Evolutionary conservation across 2,888 invertebrate species (phyloP).

Genomic region (Eupeodes latifasciatus): DNA sequence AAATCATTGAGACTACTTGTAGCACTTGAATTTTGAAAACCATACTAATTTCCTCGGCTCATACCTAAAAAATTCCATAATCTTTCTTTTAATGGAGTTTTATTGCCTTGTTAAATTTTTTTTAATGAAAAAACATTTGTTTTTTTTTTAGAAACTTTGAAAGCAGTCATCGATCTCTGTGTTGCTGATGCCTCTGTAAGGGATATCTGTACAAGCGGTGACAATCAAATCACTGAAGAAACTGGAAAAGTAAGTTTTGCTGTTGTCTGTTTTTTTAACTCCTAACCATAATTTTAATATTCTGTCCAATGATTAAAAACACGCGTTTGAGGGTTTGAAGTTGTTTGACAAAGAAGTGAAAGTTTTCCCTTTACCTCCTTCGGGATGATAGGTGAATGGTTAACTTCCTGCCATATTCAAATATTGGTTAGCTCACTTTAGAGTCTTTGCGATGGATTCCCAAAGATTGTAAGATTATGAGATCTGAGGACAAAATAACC

Average conservation of each 20-base stretch:
- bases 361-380: constrained; percentile 39
- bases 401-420: constrained; percentile 77
- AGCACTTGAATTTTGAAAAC: too few relatives aligned
- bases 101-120: too few relatives aligned
- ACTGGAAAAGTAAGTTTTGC: constrained; percentile 91
- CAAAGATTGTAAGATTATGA: constrained; percentile 84
- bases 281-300: neutral
- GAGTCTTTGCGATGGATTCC: constrained; percentile 74
- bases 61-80: too few relatives aligned
- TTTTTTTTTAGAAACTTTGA: constrained; percentile 90
- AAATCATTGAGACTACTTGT: too few relatives aligned
- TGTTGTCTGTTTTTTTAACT: neutral
- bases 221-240: constrained; percentile 93
- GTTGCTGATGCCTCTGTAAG: constrained; percentile 94
- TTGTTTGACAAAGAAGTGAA: constrained; percentile 64
- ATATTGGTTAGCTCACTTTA: constrained; percentile 73
- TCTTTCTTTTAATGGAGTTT: too few relatives aligned
- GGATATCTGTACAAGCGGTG: constrained; percentile 96
- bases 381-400: constrained; percentile 39
- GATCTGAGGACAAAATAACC: constrained; percentile 82
- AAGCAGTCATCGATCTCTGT: constrained; percentile 94
- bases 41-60: too few relatives aligned
- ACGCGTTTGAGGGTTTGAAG: constrained; percentile 81
- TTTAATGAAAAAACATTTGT: neutral
- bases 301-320: constrained; percentile 83